Evolutionary conservation across 2,113 vertebrate species (phyloP).

Genomic region (Tupaia tana): DNA sequence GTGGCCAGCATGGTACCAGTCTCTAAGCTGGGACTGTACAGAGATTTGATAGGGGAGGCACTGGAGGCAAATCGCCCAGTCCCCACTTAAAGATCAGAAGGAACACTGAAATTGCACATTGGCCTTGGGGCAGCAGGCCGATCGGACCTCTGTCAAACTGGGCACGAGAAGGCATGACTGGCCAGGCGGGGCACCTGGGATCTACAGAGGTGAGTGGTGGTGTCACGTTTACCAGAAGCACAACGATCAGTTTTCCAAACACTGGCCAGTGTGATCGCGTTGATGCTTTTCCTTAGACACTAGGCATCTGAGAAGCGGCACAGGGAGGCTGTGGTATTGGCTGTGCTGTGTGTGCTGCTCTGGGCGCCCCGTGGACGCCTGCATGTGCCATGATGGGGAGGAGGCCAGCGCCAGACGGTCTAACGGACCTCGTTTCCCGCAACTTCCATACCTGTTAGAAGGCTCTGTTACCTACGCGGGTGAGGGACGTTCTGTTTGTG

Average conservation of each 20-base stretch:
- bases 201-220: not conserved
- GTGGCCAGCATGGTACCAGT: accelerated
- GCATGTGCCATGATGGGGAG: not conserved
- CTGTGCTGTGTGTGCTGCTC: not conserved
- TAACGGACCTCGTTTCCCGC: not conserved
- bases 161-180: not conserved
- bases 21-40: not conserved
- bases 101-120: accelerated
- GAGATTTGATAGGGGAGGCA: not conserved
- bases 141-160: not conserved
- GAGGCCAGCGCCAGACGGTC: not conserved
- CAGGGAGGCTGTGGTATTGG: not conserved
- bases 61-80: not conserved
- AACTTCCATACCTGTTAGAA: not conserved
- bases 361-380: not conserved
- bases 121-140: not conserved
- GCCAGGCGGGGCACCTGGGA: not conserved
- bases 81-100: accelerated
- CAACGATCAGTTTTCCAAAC: not conserved
- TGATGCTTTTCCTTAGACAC: not conserved
- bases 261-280: not conserved
- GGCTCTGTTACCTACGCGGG: not conserved
- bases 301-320: not conserved
- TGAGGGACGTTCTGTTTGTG: constrained; percentile 23
- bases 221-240: not conserved